Percentiles rank a stretch among this genome's conserved stretches.
Evolutionary conservation across 2,113 vertebrate genomes (phyloP).

Genomic region (Cynopterus brachyotis): DNA sequence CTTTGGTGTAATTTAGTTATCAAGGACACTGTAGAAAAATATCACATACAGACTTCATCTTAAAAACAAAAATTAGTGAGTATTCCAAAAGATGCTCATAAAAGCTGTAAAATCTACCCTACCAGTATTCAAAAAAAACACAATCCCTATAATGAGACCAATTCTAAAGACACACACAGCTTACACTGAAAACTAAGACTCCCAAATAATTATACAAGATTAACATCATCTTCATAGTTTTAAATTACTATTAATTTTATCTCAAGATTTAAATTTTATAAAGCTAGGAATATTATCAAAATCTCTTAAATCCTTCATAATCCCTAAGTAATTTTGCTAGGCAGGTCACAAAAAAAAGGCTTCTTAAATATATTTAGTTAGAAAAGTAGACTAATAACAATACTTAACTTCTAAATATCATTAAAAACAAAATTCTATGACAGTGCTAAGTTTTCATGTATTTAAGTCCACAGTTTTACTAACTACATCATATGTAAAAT

Average conservation of each 20-base stretch:
- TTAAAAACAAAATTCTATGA: conserved; percentile 1
- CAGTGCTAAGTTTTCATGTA: neutral
- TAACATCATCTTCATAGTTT: conserved; percentile 17
- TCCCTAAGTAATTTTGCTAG: neutral
- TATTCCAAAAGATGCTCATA: neutral
- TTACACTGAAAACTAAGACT: conserved; percentile 11
- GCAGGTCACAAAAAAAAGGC: neutral
- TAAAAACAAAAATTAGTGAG: neutral
- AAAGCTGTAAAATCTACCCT: neutral
- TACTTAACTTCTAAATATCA: neutral
- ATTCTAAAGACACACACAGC: neutral
- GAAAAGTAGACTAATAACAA: neutral
- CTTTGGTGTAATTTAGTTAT: neutral
- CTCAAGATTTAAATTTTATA: conserved; percentile 31
- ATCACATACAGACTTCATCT: neutral
- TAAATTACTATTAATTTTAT: conserved; percentile 18
- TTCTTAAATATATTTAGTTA: conserved; percentile 9
- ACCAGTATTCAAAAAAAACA: conserved; percentile 4
- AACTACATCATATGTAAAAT: neutral
- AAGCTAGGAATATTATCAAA: neutral
- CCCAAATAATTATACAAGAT: neutral
- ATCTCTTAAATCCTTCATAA: conserved; percentile 33
- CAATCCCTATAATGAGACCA: neutral
- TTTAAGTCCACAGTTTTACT: conserved; percentile 26
- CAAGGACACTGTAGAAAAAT: neutral